Percentiles rank a stretch among this genome's conserved stretches.
These are phyloP conservation scores for Zygothrica quintamaculata DNA, from an alignment of 2,888 invertebrate species.

Conservation along the genomic window DNA sequence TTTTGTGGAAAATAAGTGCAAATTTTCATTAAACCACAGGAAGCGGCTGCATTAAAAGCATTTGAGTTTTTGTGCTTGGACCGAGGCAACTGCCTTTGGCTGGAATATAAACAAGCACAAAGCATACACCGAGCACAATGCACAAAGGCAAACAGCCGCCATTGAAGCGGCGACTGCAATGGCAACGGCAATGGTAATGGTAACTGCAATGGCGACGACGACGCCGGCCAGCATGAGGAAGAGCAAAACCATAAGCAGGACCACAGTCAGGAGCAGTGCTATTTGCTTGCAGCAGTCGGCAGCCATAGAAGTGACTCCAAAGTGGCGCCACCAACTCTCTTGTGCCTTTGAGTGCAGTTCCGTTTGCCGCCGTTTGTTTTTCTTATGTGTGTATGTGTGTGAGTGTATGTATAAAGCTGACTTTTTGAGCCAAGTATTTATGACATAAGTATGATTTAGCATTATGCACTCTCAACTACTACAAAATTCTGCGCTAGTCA, in stretches of 20 bases:
- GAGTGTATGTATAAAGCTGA: constrained; percentile 25
- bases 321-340: constrained; percentile 20
- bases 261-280: not conserved
- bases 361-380: constrained; percentile 51
- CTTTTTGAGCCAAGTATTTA: constrained; percentile 70
- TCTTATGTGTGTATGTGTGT: constrained; percentile 43
- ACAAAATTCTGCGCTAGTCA: constrained; percentile 29
- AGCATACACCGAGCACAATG: constrained; percentile 56
- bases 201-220: constrained; percentile 30
- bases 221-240: constrained; percentile 21
- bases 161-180: constrained; percentile 54
- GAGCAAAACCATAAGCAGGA: constrained; percentile 4
- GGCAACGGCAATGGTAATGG: constrained; percentile 24
- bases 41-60: constrained; percentile 51
- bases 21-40: constrained; percentile 56
- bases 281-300: not conserved
- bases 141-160: constrained; percentile 72
- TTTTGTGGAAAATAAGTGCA: constrained; percentile 54
- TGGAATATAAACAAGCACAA: constrained; percentile 62
- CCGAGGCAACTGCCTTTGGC: constrained; percentile 36
- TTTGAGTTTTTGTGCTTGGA: constrained; percentile 39
- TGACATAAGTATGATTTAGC: constrained; percentile 72
- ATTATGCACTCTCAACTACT: constrained; percentile 60
- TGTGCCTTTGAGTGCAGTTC: constrained; percentile 67
- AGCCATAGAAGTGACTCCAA: constrained; percentile 6